Evolutionary conservation across 2,113 vertebrate genomes (phyloP), one percentile per base, ranked within the genome.

Genomic region (Fregetta grallaria): DNA sequence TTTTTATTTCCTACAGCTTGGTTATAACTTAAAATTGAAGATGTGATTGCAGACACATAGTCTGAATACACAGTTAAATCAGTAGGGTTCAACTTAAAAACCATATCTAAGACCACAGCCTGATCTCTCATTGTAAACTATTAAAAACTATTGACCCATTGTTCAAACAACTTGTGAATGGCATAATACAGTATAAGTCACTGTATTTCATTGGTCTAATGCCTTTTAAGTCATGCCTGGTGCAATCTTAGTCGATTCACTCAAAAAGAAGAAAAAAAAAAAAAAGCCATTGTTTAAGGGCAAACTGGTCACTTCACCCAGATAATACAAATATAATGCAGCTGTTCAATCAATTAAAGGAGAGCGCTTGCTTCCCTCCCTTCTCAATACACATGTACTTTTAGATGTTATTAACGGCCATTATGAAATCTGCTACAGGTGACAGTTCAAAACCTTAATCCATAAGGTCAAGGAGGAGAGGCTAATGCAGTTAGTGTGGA

Each of bases 1-100:
- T 75, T 91, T 44, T 95, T 78, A 59, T 90, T 93, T 92, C 76
- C 78, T 78, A 63, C 83, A 84, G 49, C 65, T 96, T 94, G 30
- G 12, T 92, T 88, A 40, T 70, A 59, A 34, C 21, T 90, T 91
- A 87, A 94, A 77, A 77, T 77, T 1, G 36, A 96, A 87, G 59
- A 91, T 44, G 58, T 1, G 1, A 32, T 12, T 71, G 50, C 65
- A 94, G 34, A 62, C 25, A 23, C 21, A 30, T 12, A 9, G 15
- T 32, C 73, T 93, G 56, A 13, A 50, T 16, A 45, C 63, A 44
- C 27, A 68, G 17, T 11, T 78, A 70, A 45, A 47, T 85, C 72
- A 91, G 92, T 88, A 66, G 44, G 45, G n/a, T 56, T 88, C 63
- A 93, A n/a, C 79, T 74, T 81, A 91, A 50, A 96, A 94, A 82